These are phyloP conservation scores for Alauda arvensis DNA, from an alignment of 2,797 vertebrate species.

Conservation along the genomic window DNA sequence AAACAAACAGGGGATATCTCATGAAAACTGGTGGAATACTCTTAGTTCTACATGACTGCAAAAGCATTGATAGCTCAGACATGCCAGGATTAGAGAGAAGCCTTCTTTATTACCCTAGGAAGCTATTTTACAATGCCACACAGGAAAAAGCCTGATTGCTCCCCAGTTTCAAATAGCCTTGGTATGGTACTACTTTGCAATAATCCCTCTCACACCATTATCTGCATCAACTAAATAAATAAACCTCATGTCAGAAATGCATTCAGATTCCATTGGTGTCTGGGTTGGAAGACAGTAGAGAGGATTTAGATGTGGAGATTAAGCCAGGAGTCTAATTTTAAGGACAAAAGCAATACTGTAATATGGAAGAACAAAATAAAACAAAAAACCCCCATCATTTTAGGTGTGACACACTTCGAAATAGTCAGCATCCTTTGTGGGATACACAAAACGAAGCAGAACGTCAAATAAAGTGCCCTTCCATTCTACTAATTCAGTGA, in stretches of 20 bases:
- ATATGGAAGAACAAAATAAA: not conserved
- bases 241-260: not conserved
- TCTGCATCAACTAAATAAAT: constrained; percentile 31
- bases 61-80: constrained; percentile 39
- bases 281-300: constrained; percentile 7
- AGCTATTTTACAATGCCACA: constrained; percentile 31
- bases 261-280: constrained; percentile 19
- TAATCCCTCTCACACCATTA: constrained; percentile 25
- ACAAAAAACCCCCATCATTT: accelerated
- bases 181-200: not conserved
- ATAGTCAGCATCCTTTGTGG: not conserved
- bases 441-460: not conserved
- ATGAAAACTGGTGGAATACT: constrained; percentile 38
- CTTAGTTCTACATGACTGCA: constrained; percentile 10
- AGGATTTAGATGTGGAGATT: not conserved
- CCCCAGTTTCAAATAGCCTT: not conserved
- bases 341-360: not conserved
- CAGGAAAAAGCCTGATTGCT: constrained; percentile 34
- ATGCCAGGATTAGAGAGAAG: constrained; percentile 14
- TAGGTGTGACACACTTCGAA: not conserved
- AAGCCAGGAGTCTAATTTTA: not conserved
- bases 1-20: constrained; percentile 32
- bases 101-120: constrained; percentile 44
- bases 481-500: not conserved
- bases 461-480: not conserved